These are phyloP conservation scores for Serranus cabrilla DNA, from an alignment of 2,797 vertebrate genomes.

Conservation along the genomic window DNA sequence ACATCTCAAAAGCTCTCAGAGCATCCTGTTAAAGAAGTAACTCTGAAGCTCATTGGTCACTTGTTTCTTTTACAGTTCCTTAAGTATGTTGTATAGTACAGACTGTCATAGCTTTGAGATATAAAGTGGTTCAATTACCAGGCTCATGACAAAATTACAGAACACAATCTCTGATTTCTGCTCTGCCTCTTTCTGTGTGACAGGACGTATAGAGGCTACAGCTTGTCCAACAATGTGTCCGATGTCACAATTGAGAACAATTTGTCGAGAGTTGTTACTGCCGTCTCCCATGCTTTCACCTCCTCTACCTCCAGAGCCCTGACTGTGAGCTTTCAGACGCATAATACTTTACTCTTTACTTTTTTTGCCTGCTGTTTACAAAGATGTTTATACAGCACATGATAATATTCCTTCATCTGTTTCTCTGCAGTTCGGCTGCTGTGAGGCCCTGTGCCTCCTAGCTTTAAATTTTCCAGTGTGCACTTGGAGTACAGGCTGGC, in stretches of 20 bases:
- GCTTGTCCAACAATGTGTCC: constrained; percentile 86
- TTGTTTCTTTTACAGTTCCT: neutral
- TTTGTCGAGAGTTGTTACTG: constrained; percentile 93
- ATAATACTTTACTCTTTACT: neutral
- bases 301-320: constrained; percentile 93
- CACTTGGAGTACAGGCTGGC: constrained; percentile 96
- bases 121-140: neutral
- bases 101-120: neutral
- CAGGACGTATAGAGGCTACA: constrained; percentile 96
- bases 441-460: constrained; percentile 94
- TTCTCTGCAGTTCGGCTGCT: constrained; percentile 93
- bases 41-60: neutral
- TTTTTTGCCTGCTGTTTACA: accelerated
- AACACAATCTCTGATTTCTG: neutral
- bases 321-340: constrained; percentile 84
- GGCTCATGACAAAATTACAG: neutral
- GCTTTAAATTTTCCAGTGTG: constrained; percentile 92
- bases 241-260: constrained; percentile 97
- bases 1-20: neutral
- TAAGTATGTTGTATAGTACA: neutral
- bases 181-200: neutral
- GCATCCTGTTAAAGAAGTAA: neutral
- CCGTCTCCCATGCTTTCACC: constrained; percentile 91
- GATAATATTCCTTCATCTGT: neutral
- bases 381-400: neutral